Percentiles rank a stretch among this genome's conserved stretches.
phyloP scores from a whole-genome alignment of 1,140 invertebrate species.

The Dysdera silvatica region DNA sequence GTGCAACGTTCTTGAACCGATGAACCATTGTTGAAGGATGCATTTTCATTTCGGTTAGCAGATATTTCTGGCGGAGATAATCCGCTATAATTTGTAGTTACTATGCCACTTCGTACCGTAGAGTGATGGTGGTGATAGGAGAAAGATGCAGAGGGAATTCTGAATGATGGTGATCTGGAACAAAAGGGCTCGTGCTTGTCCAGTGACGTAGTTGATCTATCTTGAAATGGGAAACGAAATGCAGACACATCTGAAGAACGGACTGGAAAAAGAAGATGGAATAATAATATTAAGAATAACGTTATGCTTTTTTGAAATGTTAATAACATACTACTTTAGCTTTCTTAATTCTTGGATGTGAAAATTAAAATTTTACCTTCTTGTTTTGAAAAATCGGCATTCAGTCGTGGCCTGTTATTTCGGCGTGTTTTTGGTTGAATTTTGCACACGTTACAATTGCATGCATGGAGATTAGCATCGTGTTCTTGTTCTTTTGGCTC shows the following conservation, averaged over 20 bases:
- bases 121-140: conserved; percentile 12
- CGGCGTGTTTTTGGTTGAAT: conserved; percentile 12
- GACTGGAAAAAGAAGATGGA: neutral
- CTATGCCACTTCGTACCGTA: no score
- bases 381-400: conserved; percentile 19
- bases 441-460: conserved; percentile 26
- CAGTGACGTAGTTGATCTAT: no score
- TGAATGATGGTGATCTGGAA: no score
- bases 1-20: neutral
- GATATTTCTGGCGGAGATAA: neutral
- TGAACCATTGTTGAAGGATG: neutral
- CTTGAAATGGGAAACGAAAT: conserved; percentile 12
- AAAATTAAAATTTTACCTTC: neutral
- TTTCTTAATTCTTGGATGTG: no score
- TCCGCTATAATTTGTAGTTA: neutral
- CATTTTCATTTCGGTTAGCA: neutral
- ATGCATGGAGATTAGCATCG: conserved; percentile 17
- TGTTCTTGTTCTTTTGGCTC: conserved; percentile 9
- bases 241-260: neutral
- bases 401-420: conserved; percentile 16
- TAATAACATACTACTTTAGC: no score
- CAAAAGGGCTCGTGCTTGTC: no score
- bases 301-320: neutral
- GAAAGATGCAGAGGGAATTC: no score
- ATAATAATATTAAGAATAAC: no score